A percentile compares a stretch with the other conserved stretches of the same genome.
Conservation (phyloP, 2,888 invertebrate genomes). For the Phaedon cochleariae region DNA sequence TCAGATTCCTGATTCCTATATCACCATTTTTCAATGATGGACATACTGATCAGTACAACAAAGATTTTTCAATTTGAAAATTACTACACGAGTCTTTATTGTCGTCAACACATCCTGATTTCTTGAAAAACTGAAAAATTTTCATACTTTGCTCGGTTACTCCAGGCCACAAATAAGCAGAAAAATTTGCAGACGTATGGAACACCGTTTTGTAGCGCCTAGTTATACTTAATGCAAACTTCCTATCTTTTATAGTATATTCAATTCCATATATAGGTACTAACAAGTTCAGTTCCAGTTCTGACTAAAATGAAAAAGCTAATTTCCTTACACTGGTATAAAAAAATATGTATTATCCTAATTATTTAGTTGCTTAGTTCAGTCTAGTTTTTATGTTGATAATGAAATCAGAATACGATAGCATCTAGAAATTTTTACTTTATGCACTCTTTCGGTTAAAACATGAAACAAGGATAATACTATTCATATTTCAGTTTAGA, state of each 20-base stretch:
- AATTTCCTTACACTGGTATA: not conserved
- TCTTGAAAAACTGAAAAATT: not conserved
- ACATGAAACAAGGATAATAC: too few species aligned
- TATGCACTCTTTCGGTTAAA: too few species aligned
- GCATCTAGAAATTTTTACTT: too few species aligned
- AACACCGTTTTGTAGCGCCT: not conserved
- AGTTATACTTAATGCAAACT: constrained; percentile 17
- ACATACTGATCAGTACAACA: too few species aligned
- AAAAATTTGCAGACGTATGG: not conserved
- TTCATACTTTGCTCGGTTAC: not conserved
- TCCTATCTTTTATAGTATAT: constrained; percentile 34
- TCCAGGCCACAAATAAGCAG: not conserved
- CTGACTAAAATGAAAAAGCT: constrained; percentile 30
- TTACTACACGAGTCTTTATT: too few species aligned
- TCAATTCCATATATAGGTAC: constrained; percentile 55
- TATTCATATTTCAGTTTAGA: too few species aligned
- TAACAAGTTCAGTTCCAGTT: constrained; percentile 43
- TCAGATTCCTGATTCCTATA: too few species aligned
- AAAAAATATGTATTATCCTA: not conserved
- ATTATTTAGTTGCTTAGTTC: not conserved
- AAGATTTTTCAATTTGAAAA: too few species aligned
- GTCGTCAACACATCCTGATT: too few species aligned
- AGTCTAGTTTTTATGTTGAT: not conserved
- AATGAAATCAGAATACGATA: not conserved
- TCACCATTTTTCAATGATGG: too few species aligned